A percentile compares a stretch with the other conserved stretches of the same genome.
phyloP scores from a whole-genome alignment of 2,888 invertebrate species.

The Morpho achilles region DNA sequence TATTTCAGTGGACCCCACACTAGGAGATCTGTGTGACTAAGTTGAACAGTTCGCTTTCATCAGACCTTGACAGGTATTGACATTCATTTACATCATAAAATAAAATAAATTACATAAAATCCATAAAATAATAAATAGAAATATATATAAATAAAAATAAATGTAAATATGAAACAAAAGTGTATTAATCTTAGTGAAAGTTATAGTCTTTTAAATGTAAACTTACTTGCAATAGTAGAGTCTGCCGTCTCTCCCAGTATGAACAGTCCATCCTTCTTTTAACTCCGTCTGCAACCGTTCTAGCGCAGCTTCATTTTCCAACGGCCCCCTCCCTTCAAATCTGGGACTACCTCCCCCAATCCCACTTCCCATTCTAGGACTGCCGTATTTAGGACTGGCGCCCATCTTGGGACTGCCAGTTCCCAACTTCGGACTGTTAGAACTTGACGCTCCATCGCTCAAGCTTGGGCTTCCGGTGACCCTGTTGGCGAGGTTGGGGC shows the following conservation, averaged over 20 bases:
- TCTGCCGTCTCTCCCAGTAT: constrained; percentile 87
- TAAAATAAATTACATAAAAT: too few relatives aligned
- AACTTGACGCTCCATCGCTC: constrained; percentile 53
- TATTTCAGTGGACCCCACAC: too few relatives aligned
- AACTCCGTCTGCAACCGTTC: constrained; percentile 80
- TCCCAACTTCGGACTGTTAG: constrained; percentile 48
- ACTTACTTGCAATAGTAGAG: constrained; percentile 95
- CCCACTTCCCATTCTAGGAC: constrained; percentile 66
- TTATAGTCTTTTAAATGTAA: too few relatives aligned
- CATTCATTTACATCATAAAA: too few relatives aligned
- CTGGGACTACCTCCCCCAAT: constrained; percentile 41
- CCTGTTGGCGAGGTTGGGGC: constrained; percentile 43
- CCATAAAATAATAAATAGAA: too few relatives aligned
- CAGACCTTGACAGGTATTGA: too few relatives aligned
- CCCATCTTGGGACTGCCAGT: constrained; percentile 49
- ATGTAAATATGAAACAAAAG: too few relatives aligned
- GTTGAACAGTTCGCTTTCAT: too few relatives aligned
- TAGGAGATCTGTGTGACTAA: too few relatives aligned
- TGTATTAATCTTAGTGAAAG: too few relatives aligned
- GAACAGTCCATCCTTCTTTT: constrained; percentile 89
- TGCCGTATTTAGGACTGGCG: constrained; percentile 60
- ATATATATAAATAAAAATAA: too few relatives aligned
- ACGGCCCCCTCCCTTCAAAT: constrained; percentile 40
- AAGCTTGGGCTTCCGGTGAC: constrained; percentile 52
- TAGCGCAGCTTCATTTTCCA: constrained; percentile 67